Base-by-base conservation (phyloP, 2,113 vertebrate genomes). In the Cyphomyrus discorhynchus region DNA sequence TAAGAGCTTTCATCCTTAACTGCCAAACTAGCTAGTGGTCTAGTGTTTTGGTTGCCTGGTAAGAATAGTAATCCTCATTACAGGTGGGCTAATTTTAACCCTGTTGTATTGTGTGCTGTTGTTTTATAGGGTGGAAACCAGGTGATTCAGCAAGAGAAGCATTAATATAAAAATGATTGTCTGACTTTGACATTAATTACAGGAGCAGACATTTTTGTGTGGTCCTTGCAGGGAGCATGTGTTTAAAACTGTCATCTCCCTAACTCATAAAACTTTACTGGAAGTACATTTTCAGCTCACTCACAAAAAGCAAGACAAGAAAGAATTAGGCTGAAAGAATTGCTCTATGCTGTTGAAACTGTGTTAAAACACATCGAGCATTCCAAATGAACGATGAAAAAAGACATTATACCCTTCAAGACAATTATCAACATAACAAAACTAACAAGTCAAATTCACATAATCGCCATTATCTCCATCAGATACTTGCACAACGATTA, bases 121-220 rank as follows among this genome's bases (percentile, higher is more conserved):
- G 77, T 56, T 52, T 56, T 62, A 35, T 49, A 27, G 24, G 4
- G 45, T 1, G 24, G 87, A 27, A 50, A 77, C 46, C 39, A 47
- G 74, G 52, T 62, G 86, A 42, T 88, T 84, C 66, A 56, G 66
- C 27, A 70, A 70, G 50, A 88, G 24, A 87, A 83, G 7, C 66
- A 62, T 53, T 74, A 52, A 53, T 90, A 88, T 82, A 87, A 90
- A 52, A 46, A 66, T 58, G 70, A 90, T 74, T 84, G 52, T 27
- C 39, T 42, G 15, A 77, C 47, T 82, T 47, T 90, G 89, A 35
- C 85, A 90, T n/a, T n/a, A 52, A 80, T 35, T 42, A 21, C n/a
- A 53, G 27, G n/a, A 46, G 74, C 11, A 24, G 52, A 80, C 21
- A 15, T 77, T 77, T 45, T 56, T 86, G 80, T 39, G 58, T n/a